These are phyloP conservation scores for Bovichtus variegatus DNA, from an alignment of 2,797 vertebrate species.

Conservation along the genomic window DNA sequence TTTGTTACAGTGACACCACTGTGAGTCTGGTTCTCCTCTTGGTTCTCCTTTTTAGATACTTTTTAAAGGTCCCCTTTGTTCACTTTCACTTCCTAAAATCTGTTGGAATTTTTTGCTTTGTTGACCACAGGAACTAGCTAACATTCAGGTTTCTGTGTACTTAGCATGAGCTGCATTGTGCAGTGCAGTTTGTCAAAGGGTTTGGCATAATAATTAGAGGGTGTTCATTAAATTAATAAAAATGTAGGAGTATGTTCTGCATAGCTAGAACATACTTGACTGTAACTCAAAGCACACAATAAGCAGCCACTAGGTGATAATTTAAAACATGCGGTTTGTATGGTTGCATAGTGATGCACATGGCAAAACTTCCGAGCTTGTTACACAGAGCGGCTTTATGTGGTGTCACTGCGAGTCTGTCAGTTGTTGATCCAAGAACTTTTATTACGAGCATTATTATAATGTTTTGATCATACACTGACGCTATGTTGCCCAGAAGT, in stretches of 20 bases:
- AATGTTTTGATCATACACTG: neutral
- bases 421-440: neutral
- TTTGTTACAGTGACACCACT: neutral
- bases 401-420: neutral
- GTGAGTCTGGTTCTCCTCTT: conserved; percentile 6
- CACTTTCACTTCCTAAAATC: conserved; percentile 18
- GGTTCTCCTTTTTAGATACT: conserved; percentile 30
- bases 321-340: conserved; percentile 46
- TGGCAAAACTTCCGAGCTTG: conserved; percentile 22
- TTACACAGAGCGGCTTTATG: neutral
- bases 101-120: neutral
- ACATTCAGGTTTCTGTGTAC: conserved; percentile 15
- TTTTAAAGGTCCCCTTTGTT: neutral
- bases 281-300: conserved; percentile 14
- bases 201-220: conserved; percentile 5
- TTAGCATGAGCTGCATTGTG: conserved; percentile 1
- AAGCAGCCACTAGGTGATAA: conserved; percentile 23
- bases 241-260: neutral
- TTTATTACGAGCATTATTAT: neutral
- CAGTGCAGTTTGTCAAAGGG: neutral
- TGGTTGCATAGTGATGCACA: conserved; percentile 42
- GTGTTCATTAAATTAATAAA: neutral
- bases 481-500: neutral
- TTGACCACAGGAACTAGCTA: neutral
- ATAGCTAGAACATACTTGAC: conserved; percentile 10